These are phyloP conservation scores for Gibbula magus DNA, from an alignment of 2,888 invertebrate species.

Conservation along the genomic window DNA sequence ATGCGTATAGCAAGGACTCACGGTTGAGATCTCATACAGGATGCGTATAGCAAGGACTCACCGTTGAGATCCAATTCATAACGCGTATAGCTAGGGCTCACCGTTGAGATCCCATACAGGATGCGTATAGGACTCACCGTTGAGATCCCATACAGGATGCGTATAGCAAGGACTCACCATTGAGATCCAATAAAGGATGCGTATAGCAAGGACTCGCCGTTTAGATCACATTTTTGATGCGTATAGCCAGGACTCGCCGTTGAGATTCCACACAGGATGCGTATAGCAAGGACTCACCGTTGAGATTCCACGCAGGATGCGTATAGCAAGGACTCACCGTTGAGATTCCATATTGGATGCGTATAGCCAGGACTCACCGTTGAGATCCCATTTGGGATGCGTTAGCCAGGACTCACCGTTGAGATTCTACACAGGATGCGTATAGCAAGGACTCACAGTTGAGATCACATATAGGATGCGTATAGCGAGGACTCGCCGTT, in stretches of 20 bases:
- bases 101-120: no score
- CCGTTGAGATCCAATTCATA: conserved; percentile 41
- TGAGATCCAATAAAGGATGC: no score
- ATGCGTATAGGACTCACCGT: not conserved
- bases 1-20: conserved; percentile 55
- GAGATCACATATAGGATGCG: conserved; percentile 49
- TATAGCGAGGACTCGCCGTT: conserved; percentile 54
- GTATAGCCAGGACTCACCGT: not conserved
- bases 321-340: conserved; percentile 53
- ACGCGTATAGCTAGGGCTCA: conserved; percentile 47
- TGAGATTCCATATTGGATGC: no score
- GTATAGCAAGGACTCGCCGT: not conserved
- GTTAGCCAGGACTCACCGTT: conserved; percentile 51
- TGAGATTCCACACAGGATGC: no score
- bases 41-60: not conserved
- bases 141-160: conserved; percentile 48
- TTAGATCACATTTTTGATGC: conserved; percentile 48
- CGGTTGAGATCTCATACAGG: no score
- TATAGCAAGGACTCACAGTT: not conserved
- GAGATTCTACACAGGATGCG: no score
- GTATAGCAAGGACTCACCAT: conserved; percentile 53
- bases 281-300: not conserved
- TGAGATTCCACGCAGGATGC: conserved; percentile 48
- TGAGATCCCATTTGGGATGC: conserved; percentile 48
- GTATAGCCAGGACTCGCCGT: conserved; percentile 53